Evolutionary conservation across 2,888 invertebrate species (phyloP), one percentile per base, ranked within the genome.

Genomic region (Hetaerina titia): DNA sequence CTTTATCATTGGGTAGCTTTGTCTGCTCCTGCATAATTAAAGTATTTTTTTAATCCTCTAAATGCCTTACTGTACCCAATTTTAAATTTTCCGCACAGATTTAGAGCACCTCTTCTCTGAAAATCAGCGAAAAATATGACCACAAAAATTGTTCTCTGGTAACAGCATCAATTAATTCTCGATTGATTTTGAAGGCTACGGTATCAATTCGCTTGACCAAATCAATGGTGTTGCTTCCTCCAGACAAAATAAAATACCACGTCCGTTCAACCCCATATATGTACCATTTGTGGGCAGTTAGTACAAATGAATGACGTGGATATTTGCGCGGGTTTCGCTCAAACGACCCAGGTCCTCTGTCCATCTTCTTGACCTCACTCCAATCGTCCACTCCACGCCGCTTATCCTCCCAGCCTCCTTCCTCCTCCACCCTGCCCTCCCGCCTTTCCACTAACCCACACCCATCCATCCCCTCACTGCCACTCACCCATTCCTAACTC

Each of bases 281-380:
- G 17, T 22, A 22, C 69, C 22, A 17, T 69, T 17, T 22, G 22
- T 17, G 69, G 17, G 69, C 8, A 69, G n/a, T 69, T 22, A 22
- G 69, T 69, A 5, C n/a, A 69, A 19, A n/a, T 69, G 69, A 69
- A 69, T 22, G 69, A n/a, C 69, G n/a, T 22, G 69, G 69, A 69
- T 69, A 69, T 69, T 69, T 69, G n/a, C 69, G n/a, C 69, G 69
- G 69, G 69, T n/a, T 69, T 69, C n/a, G 69, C 69, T 69, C 69
- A n/a, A 69, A 22, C n/a, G 69, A n/a, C 69, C 19, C 69, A 60
- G 60, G 60, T 60, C 13, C 15, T 22, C 81, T 25, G 81, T 81
- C 81, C 81, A 81, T 31, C 81, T 81, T 31, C 81, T 31, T 81
- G 58, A 56, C 57, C 89, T 89, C 89, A 89, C 58, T 58, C 57